phyloP scores from a whole-genome alignment of 2,797 vertebrate genomes.

The Hapalemur alaotrensis region DNA sequence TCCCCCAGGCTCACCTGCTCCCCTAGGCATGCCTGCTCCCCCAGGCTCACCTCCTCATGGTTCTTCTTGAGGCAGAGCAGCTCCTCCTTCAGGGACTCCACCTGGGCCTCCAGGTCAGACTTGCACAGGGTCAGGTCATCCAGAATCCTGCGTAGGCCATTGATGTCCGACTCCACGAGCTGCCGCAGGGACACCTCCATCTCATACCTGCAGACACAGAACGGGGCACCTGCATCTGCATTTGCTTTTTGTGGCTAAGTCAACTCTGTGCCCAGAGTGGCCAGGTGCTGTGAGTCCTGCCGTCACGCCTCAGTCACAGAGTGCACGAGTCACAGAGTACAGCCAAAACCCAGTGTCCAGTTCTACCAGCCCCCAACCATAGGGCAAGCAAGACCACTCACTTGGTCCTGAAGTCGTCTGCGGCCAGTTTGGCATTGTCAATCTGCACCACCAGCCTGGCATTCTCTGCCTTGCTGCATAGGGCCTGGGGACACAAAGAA shows the following conservation, averaged over 20 bases:
- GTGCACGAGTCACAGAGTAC: background rate
- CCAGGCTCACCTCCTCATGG: constrained; percentile 79
- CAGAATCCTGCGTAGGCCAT: constrained; percentile 71
- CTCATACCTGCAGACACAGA: constrained; percentile 66
- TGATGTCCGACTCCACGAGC: constrained; percentile 77
- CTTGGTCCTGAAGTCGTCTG: constrained; percentile 77
- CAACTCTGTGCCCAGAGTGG: background rate
- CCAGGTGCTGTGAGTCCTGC: background rate
- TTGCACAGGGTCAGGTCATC: constrained; percentile 78
- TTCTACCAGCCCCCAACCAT: background rate
- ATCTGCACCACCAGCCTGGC: constrained; percentile 77
- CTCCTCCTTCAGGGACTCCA: constrained; percentile 77
- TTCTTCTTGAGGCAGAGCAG: constrained; percentile 76
- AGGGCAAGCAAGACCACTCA: background rate
- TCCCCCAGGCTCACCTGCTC: background rate
- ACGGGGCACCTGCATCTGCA: background rate
- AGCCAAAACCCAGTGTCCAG: background rate
- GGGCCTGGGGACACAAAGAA: constrained; percentile 82
- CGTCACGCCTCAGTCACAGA: background rate
- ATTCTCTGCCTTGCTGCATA: constrained; percentile 72
- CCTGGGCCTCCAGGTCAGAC: constrained; percentile 74
- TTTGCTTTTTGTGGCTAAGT: background rate
- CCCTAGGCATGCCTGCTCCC: background rate
- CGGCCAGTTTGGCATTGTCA: constrained; percentile 74
- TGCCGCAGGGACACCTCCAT: constrained; percentile 75